Evolutionary conservation across 2,888 invertebrate species (phyloP).

Genomic region (Mamestra brassicae): DNA sequence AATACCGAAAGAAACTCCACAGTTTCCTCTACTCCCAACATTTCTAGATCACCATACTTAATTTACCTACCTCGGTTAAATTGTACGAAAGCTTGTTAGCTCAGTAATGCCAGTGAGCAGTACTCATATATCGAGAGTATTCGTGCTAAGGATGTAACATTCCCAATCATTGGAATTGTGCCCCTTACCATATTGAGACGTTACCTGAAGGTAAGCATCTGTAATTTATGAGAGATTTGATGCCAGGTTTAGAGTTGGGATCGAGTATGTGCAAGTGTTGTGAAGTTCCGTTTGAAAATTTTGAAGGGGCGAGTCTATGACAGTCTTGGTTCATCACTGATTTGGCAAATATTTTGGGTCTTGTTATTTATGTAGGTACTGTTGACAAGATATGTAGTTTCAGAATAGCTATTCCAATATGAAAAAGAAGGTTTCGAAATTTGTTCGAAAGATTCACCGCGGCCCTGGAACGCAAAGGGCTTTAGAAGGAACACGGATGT

Average conservation of each 20-base stretch:
- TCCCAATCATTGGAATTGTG: slow-evolving; percentile 69
- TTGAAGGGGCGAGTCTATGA: too few relatives aligned
- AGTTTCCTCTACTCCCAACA: slow-evolving; percentile 24
- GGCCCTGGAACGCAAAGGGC: too few relatives aligned
- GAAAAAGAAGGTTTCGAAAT: background rate
- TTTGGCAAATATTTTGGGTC: too few relatives aligned
- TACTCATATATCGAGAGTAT: slow-evolving; percentile 57
- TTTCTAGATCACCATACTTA: slow-evolving; percentile 52
- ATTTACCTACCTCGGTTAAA: slow-evolving; percentile 49
- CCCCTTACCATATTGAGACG: slow-evolving; percentile 67
- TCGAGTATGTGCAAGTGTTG: slow-evolving; percentile 20
- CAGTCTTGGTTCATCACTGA: background rate
- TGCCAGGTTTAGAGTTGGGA: slow-evolving; percentile 31
- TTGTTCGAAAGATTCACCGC: too few relatives aligned
- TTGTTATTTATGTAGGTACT: background rate
- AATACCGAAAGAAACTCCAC: slow-evolving; percentile 20
- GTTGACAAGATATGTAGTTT: background rate
- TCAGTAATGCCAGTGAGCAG: slow-evolving; percentile 55
- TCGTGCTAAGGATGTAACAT: slow-evolving; percentile 66
- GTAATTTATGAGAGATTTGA: slow-evolving; percentile 53
- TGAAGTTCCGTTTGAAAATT: background rate
- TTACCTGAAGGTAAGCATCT: slow-evolving; percentile 51
- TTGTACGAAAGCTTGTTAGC: slow-evolving; percentile 64
- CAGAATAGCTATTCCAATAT: background rate
- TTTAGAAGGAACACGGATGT: too few relatives aligned